Percentiles rank a stretch among this genome's conserved stretches.
phyloP scores from a whole-genome alignment of 2,113 vertebrate species.

The Neopipo cinnamomea region DNA sequence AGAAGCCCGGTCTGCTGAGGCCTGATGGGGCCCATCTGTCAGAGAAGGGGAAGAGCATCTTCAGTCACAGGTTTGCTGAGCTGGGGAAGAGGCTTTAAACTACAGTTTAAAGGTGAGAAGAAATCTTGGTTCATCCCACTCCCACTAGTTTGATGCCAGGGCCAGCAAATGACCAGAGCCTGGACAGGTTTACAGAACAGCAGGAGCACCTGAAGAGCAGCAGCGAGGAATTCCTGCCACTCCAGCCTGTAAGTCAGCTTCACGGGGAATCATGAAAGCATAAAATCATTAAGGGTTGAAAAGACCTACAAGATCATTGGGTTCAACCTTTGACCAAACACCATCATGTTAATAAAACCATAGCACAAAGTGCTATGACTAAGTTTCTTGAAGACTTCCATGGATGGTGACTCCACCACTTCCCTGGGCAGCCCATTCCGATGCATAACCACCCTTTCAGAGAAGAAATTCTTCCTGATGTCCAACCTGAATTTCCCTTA shows the following conservation, averaged over 20 bases:
- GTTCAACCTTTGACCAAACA: not conserved
- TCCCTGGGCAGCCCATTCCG: not conserved
- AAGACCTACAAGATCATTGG: not conserved
- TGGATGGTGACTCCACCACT: not conserved
- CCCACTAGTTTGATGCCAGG: not conserved
- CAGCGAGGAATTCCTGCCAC: not conserved
- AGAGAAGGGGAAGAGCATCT: not conserved
- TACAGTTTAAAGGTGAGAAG: not conserved
- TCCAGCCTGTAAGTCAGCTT: not conserved
- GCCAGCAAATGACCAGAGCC: not conserved
- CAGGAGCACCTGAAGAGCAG: not conserved
- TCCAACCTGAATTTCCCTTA: not conserved
- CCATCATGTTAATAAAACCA: not conserved
- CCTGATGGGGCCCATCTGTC: too few relatives aligned
- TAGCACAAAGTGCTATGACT: not conserved
- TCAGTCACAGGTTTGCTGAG: not conserved
- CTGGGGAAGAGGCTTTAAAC: not conserved
- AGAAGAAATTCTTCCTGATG: not conserved
- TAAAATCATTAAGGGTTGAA: not conserved
- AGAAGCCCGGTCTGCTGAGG: not conserved
- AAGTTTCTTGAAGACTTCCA: not conserved
- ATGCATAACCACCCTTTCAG: not conserved
- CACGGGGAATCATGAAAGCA: accelerated
- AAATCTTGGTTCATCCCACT: not conserved
- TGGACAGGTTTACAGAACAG: not conserved